phyloP scores from a whole-genome alignment of 2,797 vertebrate species.

The Phoxinus dragarum region DNA sequence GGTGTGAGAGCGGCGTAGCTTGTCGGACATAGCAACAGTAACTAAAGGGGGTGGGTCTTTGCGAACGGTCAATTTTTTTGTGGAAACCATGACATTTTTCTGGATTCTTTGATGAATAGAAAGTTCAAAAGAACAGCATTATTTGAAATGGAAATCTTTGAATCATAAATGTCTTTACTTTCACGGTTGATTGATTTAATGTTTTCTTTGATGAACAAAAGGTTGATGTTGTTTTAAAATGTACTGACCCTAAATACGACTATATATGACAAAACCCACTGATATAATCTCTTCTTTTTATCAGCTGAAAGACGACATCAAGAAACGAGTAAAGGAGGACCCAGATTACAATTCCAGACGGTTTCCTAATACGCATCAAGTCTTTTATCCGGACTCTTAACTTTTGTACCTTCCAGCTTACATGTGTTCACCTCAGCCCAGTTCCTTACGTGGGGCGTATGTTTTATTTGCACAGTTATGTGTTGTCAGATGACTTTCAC shows the following conservation, averaged over 20 bases:
- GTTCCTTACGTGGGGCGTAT: not conserved
- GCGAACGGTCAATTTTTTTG: too few relatives aligned
- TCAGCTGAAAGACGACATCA: constrained; percentile 88
- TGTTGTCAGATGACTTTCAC: constrained; percentile 25
- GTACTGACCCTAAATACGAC: not conserved
- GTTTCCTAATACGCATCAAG: constrained; percentile 87
- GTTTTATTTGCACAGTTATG: constrained; percentile 33
- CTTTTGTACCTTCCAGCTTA: constrained; percentile 34
- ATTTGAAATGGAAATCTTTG: too few relatives aligned
- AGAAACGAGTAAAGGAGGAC: constrained; percentile 87
- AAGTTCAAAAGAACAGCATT: too few relatives aligned
- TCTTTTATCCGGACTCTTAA: constrained; percentile 86
- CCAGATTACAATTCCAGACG: constrained; percentile 86
- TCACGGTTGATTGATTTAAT: not conserved
- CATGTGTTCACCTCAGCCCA: constrained; percentile 29
- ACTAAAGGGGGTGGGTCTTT: too few relatives aligned
- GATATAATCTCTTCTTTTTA: not conserved
- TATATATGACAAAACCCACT: not conserved
- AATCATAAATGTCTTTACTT: not conserved
- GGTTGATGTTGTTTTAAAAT: not conserved
- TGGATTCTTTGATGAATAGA: too few relatives aligned
- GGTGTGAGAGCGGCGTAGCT: too few relatives aligned
- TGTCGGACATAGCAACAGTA: too few relatives aligned
- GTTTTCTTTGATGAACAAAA: not conserved
- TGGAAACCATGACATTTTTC: too few relatives aligned